Percentiles rank a stretch among this genome's conserved stretches.
phyloP scores from a whole-genome alignment of 2,797 vertebrate genomes.

The Falco rusticolus region DNA sequence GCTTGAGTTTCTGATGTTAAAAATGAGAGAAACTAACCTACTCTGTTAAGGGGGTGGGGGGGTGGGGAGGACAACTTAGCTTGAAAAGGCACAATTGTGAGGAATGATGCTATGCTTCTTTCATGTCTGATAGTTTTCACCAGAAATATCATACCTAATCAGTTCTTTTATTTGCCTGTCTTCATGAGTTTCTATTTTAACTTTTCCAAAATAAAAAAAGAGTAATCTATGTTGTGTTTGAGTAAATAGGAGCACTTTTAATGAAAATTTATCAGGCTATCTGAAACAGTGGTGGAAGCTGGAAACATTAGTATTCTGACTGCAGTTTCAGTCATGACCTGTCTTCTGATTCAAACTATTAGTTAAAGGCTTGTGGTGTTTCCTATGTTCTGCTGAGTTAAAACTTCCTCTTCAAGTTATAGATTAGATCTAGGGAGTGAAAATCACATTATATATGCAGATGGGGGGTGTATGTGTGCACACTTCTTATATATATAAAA shows the following conservation, averaged over 20 bases:
- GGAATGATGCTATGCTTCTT: background rate
- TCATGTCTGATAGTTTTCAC: background rate
- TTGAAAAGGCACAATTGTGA: background rate
- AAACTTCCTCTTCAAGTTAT: background rate
- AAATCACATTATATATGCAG: background rate
- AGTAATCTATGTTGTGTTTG: background rate
- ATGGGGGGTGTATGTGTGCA: background rate
- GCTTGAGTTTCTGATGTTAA: background rate
- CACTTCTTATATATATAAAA: no score
- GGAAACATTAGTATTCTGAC: background rate
- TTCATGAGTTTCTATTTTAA: background rate
- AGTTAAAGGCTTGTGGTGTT: background rate
- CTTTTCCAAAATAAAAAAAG: background rate
- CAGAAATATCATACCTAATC: background rate
- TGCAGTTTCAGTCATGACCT: background rate
- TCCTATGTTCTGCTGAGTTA: background rate
- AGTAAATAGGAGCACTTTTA: background rate
- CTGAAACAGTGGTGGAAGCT: background rate
- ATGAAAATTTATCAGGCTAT: background rate
- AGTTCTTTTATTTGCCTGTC: background rate
- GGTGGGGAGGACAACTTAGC: background rate
- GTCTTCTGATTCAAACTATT: background rate
- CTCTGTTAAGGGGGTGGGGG: background rate
- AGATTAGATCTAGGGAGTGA: background rate
- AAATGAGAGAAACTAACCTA: background rate